Base-by-base conservation (phyloP, 2,797 vertebrate genomes). In the Pseudomugil gertrudae region DNA sequence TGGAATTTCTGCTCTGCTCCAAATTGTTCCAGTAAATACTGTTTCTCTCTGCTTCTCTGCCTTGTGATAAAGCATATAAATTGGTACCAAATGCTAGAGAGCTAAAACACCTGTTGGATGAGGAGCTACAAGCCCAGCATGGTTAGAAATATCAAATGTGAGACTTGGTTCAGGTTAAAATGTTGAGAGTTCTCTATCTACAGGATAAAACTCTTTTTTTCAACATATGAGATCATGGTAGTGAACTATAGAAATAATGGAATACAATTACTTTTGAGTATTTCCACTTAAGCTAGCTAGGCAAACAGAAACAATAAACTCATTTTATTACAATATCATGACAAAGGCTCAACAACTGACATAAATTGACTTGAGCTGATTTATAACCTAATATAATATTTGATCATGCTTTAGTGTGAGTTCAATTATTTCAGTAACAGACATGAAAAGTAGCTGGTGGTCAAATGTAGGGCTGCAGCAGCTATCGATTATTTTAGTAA, bases 71-170 rank as follows among this genome's bases (percentile, higher is more conserved):
- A 5, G 24, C 60, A 57, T 33, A 69, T 75, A 83, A 87, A 85
- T 76, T 57, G 51, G 21, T 63, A 57, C 51, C 78, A 86, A 87
- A 84, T 74, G 80, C 36, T 15, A 17, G 35, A 63, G 78, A 80
- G 50, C 38, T n/a, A 58, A 77, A 84, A 81, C 79, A 87, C 74
- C 78, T 84, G 79, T 15, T 57, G 65, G 36, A 9, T 27, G 54
- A 66, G 11, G 5, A 56, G 26, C 26, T 36, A 14, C 26, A 19
- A 11, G 38, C 24, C 3, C 23, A 13, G 3, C 14, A 24, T 19
- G 10, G 9, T 14, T 5, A 14, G 48, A 50, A 14, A 26, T 15
- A 57, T 45, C 14, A 55, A 59, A 57, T 19, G 36, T 0, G 1
- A 17, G 30, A 27, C 26, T 29, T 72, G 14, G n/a, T 27, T 51